Evolutionary conservation across 2,113 vertebrate genomes (phyloP).

Genomic region (Cygnus atratus): DNA sequence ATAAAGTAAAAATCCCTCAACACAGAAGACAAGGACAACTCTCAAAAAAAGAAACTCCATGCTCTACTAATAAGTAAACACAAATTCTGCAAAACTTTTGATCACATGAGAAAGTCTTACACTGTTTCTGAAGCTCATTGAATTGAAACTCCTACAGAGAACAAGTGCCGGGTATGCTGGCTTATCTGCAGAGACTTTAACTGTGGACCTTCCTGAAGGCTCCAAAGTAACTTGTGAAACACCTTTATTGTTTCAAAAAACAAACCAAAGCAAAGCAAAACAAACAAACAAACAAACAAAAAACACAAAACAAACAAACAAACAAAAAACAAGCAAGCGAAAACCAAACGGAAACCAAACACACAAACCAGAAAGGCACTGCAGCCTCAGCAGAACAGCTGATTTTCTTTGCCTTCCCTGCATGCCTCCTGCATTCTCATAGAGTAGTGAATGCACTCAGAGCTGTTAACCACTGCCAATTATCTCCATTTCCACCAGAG

Average conservation of each 20-base stretch:
- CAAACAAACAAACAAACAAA: background rate
- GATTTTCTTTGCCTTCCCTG: background rate
- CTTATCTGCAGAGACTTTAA: background rate
- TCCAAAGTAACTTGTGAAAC: background rate
- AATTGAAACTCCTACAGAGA: background rate
- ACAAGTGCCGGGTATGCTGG: background rate
- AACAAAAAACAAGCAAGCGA: background rate
- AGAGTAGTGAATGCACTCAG: background rate
- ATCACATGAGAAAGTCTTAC: background rate
- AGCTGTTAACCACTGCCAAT: conserved; percentile 4
- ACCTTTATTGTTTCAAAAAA: background rate
- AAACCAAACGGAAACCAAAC: background rate
- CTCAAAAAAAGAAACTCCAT: background rate
- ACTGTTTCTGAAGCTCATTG: background rate
- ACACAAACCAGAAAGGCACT: background rate
- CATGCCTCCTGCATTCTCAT: background rate
- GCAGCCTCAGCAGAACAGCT: background rate
- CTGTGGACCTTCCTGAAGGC: background rate
- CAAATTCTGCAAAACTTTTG: background rate
- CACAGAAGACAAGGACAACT: background rate
- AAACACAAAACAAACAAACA: rapidly evolving
- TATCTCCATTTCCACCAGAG: background rate
- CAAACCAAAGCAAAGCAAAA: rapidly evolving
- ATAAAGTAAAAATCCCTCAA: background rate
- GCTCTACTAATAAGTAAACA: background rate